A percentile compares a stretch with the other conserved stretches of the same genome.
These are phyloP conservation scores for Philaethria dido DNA, from an alignment of 2,888 invertebrate species.

Conservation along the genomic window DNA sequence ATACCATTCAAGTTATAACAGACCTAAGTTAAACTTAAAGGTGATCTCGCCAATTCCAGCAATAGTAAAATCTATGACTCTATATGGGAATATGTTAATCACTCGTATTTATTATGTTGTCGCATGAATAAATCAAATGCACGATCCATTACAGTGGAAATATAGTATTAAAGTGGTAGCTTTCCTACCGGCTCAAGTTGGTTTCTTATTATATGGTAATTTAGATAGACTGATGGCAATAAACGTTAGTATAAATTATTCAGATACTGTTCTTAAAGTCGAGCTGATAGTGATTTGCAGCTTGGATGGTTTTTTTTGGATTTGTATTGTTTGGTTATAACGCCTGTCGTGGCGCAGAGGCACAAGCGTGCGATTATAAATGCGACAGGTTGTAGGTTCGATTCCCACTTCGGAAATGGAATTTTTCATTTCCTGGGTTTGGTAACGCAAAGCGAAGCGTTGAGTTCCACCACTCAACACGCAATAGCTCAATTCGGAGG, in stretches of 20 bases:
- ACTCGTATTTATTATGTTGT: slow-evolving; percentile 42
- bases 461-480: no score
- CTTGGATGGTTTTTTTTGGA: neutral
- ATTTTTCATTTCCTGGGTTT: no score
- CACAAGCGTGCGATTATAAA: no score
- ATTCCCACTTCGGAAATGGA: no score
- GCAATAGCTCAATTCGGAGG: no score
- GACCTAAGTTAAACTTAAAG: slow-evolving; percentile 28
- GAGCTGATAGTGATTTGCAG: neutral
- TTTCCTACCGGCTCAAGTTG: slow-evolving; percentile 29
- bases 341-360: no score
- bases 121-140: slow-evolving; percentile 41
- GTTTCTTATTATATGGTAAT: slow-evolving; percentile 41
- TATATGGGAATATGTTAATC: slow-evolving; percentile 44
- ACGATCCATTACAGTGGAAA: slow-evolving; percentile 29
- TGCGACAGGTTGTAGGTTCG: no score
- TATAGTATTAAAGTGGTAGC: slow-evolving; percentile 34
- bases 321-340: no score
- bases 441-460: no score
- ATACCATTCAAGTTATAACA: slow-evolving; percentile 2
- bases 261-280: slow-evolving; percentile 3
- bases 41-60: slow-evolving; percentile 28
- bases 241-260: slow-evolving; percentile 22
- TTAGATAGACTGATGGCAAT: slow-evolving; percentile 30
- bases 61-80: slow-evolving; percentile 39